These are phyloP conservation scores for Pitangus sulphuratus DNA, from an alignment of 2,797 vertebrate genomes.

Conservation along the genomic window DNA sequence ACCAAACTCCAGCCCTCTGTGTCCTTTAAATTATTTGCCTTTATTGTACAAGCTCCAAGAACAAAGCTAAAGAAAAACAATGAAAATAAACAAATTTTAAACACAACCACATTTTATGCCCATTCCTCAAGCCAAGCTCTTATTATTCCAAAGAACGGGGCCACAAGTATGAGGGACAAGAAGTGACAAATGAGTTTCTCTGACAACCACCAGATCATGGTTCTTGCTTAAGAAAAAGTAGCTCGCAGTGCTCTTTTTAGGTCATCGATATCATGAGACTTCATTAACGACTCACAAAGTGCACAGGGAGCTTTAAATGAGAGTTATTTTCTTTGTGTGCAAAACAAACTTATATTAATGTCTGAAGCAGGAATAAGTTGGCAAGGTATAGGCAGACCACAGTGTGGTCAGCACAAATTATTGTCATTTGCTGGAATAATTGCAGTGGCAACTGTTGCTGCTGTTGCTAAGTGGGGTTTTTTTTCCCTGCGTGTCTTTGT, in stretches of 20 bases:
- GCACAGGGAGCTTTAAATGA: background rate
- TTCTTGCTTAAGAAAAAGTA: constrained; percentile 32
- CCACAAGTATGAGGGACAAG: constrained; percentile 37
- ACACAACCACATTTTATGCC: constrained; percentile 67
- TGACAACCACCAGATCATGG: background rate
- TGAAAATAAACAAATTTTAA: constrained; percentile 71
- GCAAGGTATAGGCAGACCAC: constrained; percentile 39
- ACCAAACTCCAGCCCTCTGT: constrained; percentile 38
- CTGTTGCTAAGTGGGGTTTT: constrained; percentile 14
- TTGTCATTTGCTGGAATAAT: constrained; percentile 49
- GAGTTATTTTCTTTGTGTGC: constrained; percentile 33
- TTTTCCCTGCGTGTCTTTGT: background rate
- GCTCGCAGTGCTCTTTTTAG: constrained; percentile 37
- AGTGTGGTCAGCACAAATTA: constrained; percentile 46
- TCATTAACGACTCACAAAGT: constrained; percentile 20
- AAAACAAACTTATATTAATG: constrained; percentile 53
- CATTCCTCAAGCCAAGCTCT: constrained; percentile 36
- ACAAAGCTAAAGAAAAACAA: constrained; percentile 69
- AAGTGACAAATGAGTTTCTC: constrained; percentile 44
- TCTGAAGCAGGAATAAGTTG: constrained; percentile 29
- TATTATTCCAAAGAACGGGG: constrained; percentile 36
- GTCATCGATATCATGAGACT: constrained; percentile 29
- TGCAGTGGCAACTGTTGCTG: constrained; percentile 56
- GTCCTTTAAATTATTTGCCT: constrained; percentile 65
- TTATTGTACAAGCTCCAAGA: constrained; percentile 64